Evolutionary conservation across 1,140 invertebrate species (phyloP).

Genomic region (Calephelis virginiensis): DNA sequence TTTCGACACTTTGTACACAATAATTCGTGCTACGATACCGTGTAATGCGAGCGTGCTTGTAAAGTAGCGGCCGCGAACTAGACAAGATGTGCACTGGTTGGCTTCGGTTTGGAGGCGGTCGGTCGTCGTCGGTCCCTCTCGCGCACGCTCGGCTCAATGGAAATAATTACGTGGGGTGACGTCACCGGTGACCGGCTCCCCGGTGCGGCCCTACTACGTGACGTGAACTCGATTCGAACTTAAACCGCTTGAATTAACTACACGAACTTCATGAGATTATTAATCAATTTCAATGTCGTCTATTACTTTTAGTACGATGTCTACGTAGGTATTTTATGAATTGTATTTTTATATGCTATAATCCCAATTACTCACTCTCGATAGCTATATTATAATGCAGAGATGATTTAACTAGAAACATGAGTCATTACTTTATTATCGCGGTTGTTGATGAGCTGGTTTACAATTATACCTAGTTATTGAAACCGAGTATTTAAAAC

Average conservation of each 20-base stretch:
- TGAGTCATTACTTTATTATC: too few species aligned
- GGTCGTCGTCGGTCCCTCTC: conserved; percentile 44
- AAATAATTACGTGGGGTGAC: conserved; percentile 48
- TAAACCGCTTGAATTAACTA: background rate
- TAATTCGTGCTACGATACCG: conserved; percentile 26
- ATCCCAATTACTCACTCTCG: too few species aligned
- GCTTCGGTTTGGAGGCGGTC: conserved; percentile 53
- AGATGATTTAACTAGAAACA: too few species aligned
- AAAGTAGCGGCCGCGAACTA: conserved; percentile 62
- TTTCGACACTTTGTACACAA: conserved; percentile 34
- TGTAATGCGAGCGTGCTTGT: conserved; percentile 41
- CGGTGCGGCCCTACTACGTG: conserved; percentile 28
- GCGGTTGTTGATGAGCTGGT: too few species aligned
- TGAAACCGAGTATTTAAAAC: too few species aligned
- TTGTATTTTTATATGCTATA: too few species aligned
- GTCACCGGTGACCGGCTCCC: conserved; percentile 36
- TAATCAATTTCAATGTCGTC: background rate
- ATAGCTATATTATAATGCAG: too few species aligned
- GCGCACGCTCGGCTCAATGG: conserved; percentile 56
- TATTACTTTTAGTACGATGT: too few species aligned
- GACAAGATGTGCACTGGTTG: conserved; percentile 59
- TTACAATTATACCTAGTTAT: too few species aligned
- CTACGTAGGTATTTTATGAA: too few species aligned
- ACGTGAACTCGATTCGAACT: conserved; percentile 13
- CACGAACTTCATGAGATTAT: background rate